These are phyloP conservation scores for Odontothrips loti DNA, from an alignment of 2,888 invertebrate genomes.

Conservation along the genomic window DNA sequence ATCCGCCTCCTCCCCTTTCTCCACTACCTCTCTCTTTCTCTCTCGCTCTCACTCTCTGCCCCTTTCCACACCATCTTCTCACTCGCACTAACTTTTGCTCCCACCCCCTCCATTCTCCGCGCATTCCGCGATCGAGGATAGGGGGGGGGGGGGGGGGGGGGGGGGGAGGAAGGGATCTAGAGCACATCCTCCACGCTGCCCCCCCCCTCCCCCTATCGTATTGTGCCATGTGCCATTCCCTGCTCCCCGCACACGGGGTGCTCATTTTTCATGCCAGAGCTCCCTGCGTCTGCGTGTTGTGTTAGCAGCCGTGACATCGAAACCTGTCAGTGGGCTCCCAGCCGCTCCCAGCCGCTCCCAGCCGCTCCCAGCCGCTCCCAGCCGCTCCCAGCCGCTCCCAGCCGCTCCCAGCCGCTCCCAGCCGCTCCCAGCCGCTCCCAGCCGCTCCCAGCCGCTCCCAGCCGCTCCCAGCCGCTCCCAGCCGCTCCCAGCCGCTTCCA, in stretches of 20 bases:
- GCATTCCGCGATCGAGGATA: neutral
- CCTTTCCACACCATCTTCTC: neutral
- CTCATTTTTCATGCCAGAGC: constrained; percentile 4
- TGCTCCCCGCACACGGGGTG: neutral
- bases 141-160: no score
- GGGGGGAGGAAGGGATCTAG: no score
- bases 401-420: no score
- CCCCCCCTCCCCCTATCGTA: neutral
- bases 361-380: no score
- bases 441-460: no score
- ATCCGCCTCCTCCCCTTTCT: neutral
- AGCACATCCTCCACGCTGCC: neutral
- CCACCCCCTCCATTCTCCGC: neutral
- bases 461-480: no score
- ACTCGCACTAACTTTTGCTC: neutral
- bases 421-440: no score
- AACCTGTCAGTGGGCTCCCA: no score
- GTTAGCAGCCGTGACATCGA: neutral
- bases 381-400: no score
- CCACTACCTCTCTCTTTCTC: neutral
- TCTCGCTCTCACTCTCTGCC: neutral
- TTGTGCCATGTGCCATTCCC: neutral
- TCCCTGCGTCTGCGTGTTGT: neutral
- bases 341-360: no score
- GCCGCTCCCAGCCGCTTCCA: no score